Conservation (phyloP, 2,113 vertebrate species). For the Malurus melanocephalus region DNA sequence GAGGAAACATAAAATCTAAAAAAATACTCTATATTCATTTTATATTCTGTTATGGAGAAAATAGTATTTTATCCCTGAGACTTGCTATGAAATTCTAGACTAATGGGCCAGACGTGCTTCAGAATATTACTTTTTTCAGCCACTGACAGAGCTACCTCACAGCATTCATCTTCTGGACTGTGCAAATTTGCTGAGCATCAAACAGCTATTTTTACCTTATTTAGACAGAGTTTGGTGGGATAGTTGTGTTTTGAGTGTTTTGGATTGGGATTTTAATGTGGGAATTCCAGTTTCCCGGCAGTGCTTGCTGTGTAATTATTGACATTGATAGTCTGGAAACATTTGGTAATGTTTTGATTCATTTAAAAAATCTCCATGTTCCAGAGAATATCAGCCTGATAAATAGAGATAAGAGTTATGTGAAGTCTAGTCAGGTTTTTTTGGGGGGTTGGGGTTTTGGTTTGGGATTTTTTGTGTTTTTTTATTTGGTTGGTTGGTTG, state of each 20-base stretch:
- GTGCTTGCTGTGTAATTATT: not conserved
- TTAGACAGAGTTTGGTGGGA: not conserved
- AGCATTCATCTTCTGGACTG: not conserved
- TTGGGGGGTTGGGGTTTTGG: not conserved
- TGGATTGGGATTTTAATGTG: not conserved
- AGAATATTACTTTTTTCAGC: not conserved
- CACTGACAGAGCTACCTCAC: not conserved
- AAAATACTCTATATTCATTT: not conserved
- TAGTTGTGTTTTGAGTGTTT: not conserved
- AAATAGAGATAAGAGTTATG: not conserved
- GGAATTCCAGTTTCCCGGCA: not conserved
- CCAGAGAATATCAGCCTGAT: not conserved
- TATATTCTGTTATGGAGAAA: not conserved
- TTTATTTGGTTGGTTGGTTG: not conserved
- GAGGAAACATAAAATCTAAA: not conserved
- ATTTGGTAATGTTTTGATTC: not conserved
- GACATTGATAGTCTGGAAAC: not conserved
- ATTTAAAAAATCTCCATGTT: not conserved
- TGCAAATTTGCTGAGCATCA: not conserved
- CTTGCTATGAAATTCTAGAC: not conserved
- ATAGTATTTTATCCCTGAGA: not conserved
- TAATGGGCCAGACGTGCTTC: not conserved
- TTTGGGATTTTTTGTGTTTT: not conserved
- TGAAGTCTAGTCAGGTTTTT: not conserved
- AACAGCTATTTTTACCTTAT: not conserved